Evolutionary conservation across 2,797 vertebrate species (phyloP), one percentile per base, ranked within the genome.

Genomic region (Amazona ochrocephala): DNA sequence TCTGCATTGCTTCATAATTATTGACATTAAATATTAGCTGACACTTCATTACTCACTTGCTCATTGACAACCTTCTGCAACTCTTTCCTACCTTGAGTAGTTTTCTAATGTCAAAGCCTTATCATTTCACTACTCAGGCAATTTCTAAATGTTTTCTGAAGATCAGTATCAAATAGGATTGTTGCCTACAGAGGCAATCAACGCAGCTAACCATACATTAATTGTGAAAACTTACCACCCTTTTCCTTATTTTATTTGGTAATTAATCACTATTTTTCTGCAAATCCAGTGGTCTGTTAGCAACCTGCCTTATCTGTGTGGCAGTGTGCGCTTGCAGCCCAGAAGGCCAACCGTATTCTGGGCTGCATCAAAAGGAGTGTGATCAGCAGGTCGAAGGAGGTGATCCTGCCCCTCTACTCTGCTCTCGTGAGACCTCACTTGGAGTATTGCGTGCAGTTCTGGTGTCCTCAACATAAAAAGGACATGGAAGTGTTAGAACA

Each of bases 121-220:
- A 6, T 18, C 15, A 26, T 48, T 11, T 61, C 8, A 3, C 27
- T 70, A 8, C 50, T 93, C 37, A 75, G 5, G 6, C 3, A 4
- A 13, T 51, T 89, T 73, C 60, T 48, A 26, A 5, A 48, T 13
- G 13, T 56, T 76, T 79, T 68, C 32, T 66, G 41, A 89, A 64
- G 23, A 83, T 27, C n/a, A 61, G 6, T 14, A 22, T 71, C 2
- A 4, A 73, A 44, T 11, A 42, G 3, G 5, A 23, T 27, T 92
- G 4, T 12, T 70, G 10, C 29, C 64, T 88, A 13, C 14, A 80
- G n/a, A 77, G 8, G 17, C 6, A 58, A 34, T 13, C 44, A 86
- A 54, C 1, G 2, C 3, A 10, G 54, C 10, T n/a, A 21, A 41
- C 13, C 2, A 5, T 27, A 50, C 5, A 32, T 64, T 60, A 11